A percentile compares a stretch with the other conserved stretches of the same genome.
These are phyloP conservation scores for Cyclophora punctaria DNA, from an alignment of 2,888 invertebrate genomes.

Conservation along the genomic window DNA sequence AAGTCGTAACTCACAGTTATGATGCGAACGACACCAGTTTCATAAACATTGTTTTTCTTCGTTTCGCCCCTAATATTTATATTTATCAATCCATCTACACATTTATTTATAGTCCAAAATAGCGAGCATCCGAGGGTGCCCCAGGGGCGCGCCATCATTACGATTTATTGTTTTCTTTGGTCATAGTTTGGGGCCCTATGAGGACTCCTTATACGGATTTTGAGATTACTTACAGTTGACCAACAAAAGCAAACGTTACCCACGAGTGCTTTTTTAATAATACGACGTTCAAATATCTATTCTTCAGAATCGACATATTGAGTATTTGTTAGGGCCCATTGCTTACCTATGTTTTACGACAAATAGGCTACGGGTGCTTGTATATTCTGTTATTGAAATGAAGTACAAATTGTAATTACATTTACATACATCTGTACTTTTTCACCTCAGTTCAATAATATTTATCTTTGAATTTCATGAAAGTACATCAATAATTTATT, in stretches of 20 bases:
- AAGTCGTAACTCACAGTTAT: conserved; percentile 75
- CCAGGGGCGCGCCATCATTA: conserved; percentile 64
- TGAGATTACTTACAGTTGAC: conserved; percentile 44
- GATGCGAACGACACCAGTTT: conserved; percentile 74
- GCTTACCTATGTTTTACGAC: too few relatives aligned
- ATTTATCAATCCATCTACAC: conserved; percentile 76
- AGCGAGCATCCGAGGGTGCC: conserved; percentile 70
- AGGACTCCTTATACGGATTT: conserved; percentile 48
- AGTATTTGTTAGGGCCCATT: too few relatives aligned
- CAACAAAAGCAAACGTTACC: conserved; percentile 32
- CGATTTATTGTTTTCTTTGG: conserved; percentile 73
- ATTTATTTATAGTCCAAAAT: conserved; percentile 74
- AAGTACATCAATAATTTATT: too few relatives aligned
- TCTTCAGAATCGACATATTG: too few relatives aligned
- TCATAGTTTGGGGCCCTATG: conserved; percentile 55
- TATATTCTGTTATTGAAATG: too few relatives aligned
- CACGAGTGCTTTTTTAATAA: conserved; percentile 26
- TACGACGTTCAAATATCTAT: too few relatives aligned
- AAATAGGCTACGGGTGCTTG: too few relatives aligned
- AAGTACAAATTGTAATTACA: too few relatives aligned
- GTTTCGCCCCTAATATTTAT: conserved; percentile 75
- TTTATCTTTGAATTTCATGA: too few relatives aligned
- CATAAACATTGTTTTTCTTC: conserved; percentile 76
- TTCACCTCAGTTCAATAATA: too few relatives aligned
- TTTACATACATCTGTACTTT: too few relatives aligned